Base-by-base conservation (phyloP, 2,113 vertebrate genomes). In the Mormyrus lacerda region DNA sequence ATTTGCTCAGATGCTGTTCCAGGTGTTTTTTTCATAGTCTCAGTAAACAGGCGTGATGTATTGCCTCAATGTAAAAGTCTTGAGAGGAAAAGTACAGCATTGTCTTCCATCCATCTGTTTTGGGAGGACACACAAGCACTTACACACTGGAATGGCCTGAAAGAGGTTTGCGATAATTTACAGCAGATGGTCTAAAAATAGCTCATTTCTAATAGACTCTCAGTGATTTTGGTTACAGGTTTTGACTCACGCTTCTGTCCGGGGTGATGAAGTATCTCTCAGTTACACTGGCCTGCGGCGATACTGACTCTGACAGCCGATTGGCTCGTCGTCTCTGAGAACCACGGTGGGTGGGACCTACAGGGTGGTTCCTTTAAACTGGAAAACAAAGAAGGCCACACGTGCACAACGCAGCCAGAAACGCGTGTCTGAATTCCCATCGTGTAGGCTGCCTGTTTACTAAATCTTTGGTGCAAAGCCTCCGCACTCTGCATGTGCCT, bases 71-170 rank as follows among this genome's bases (percentile, higher is more conserved):
- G 42, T 73, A 90, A 92, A 91, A 76, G 4, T 85, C 85, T 92
- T 65, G 87, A 90, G 90, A 90, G 90, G 93, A 76, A 91, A 89
- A 89, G 89, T 86, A 35, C 47, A 35, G 13, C 85, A 83, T 94
- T 94, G 93, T 11, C 93, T 92, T 94, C 93, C 93, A 94, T 93
- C 92, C 92, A 44, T 42, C 48, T 88, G 27, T 92, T 93, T 89
- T 88, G 51, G 90, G 91, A 91, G 69, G 89, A n/a, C 21, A 76
- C 31, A 76, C 11, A 85, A 58, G 86, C 47, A 47, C 24, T 48
- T 4, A 39, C 47, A 48, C 83, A 48, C 45, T 51, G 88, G 90
- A 92, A 89, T 55, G 90, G 58, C 93, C 91, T 89, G 87, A 93
- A 91, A 93, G 92, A 93, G 90, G 90, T 89, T 90, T 44, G 90